Percentiles rank a stretch among this genome's conserved stretches.
Conservation (phyloP, 2,797 vertebrate species). For the Rhabdomys pumilio region DNA sequence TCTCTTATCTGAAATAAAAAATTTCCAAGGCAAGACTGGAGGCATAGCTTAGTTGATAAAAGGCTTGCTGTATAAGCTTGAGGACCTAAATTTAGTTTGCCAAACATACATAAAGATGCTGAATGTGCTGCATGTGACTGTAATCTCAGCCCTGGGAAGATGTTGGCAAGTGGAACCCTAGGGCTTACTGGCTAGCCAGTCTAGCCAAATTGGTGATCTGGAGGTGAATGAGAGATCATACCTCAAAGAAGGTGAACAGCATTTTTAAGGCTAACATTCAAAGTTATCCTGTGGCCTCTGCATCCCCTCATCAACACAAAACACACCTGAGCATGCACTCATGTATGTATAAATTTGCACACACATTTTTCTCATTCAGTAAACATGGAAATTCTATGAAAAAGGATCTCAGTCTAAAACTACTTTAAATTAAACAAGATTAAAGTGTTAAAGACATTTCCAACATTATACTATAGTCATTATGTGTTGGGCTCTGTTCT, state of each 20-base stretch:
- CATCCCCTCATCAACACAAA: not conserved
- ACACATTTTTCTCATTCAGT: not conserved
- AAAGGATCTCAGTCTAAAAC: not conserved
- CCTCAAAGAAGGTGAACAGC: not conserved
- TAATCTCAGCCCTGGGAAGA: not conserved
- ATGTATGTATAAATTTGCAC: not conserved
- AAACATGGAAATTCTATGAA: not conserved
- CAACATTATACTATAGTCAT: not conserved
- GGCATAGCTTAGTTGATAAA: not conserved
- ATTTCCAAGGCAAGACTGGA: not conserved
- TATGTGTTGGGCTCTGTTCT: not conserved
- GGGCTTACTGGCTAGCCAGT: not conserved
- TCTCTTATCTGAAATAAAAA: conserved; percentile 10
- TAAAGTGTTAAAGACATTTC: not conserved
- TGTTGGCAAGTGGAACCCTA: not conserved
- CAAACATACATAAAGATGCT: not conserved
- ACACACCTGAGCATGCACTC: not conserved
- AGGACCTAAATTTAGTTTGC: not conserved
- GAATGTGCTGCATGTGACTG: not conserved
- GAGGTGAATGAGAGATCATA: not conserved
- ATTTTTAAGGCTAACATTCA: not conserved
- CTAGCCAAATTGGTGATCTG: not conserved
- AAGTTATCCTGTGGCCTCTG: not conserved
- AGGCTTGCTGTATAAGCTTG: not conserved
- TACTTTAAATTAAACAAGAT: not conserved